Evolutionary conservation across 2,113 vertebrate genomes (phyloP).

Genomic region (Neoarius graeffei): DNA sequence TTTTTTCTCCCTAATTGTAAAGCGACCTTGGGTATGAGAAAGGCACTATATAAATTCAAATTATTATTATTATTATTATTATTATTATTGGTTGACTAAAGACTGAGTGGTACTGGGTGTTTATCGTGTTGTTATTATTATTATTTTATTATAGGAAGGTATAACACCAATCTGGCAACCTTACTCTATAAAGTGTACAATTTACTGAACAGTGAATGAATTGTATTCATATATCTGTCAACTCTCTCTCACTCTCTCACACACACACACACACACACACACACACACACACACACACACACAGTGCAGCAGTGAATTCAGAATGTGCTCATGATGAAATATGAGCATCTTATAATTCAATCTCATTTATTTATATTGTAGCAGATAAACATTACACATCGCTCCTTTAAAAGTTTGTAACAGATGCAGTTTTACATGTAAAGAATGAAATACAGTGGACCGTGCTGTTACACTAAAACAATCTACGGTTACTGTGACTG

Average conservation of each 20-base stretch:
- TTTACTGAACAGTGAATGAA: background rate
- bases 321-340: background rate
- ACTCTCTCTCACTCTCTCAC: no score
- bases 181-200: background rate
- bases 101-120: no score
- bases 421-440: background rate
- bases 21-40: no score
- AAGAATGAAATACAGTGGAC: background rate
- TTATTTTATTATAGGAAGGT: no score
- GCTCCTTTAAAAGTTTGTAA: background rate
- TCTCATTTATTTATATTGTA: background rate
- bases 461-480: background rate
- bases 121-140: no score
- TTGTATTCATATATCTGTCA: background rate
- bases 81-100: no score
- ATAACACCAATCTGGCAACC: background rate
- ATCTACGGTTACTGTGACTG: background rate
- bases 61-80: no score
- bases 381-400: background rate
- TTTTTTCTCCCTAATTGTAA: no score
- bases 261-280: background rate
- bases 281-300: constrained; percentile 2
- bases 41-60: no score
- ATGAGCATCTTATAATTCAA: background rate
- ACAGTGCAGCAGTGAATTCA: background rate